Conservation (phyloP, 2,797 vertebrate species). For the Serranus cabrilla region DNA sequence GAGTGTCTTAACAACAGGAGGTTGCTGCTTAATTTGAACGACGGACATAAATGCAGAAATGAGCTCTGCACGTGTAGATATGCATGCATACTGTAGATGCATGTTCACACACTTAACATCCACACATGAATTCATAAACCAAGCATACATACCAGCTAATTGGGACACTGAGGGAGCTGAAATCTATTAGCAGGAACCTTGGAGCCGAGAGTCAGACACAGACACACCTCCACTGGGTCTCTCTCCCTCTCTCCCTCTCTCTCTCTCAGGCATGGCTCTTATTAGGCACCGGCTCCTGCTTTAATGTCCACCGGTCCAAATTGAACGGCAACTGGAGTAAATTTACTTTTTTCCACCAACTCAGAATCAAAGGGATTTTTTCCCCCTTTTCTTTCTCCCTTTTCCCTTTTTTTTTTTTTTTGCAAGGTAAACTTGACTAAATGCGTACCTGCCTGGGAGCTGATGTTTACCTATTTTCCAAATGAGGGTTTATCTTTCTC, state of each 20-base stretch:
- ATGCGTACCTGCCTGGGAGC: constrained; percentile 71
- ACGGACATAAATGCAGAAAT: not conserved
- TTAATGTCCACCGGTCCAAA: constrained; percentile 87
- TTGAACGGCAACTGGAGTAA: constrained; percentile 85
- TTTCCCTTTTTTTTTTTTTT: constrained; percentile 38
- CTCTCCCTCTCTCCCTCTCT: constrained; percentile 45
- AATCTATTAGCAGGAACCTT: constrained; percentile 85
- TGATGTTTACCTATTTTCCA: constrained; percentile 75
- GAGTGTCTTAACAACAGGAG: constrained; percentile 28
- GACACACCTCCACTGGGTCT: constrained; percentile 79
- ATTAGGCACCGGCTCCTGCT: constrained; percentile 87
- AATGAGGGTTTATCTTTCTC: constrained; percentile 61
- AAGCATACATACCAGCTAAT: constrained; percentile 81
- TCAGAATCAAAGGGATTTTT: constrained; percentile 84
- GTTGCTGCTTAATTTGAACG: constrained; percentile 3
- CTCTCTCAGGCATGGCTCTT: constrained; percentile 84
- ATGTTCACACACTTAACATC: constrained; percentile 63
- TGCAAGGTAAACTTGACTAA: constrained; percentile 68
- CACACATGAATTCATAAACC: constrained; percentile 72
- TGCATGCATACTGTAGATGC: constrained; percentile 18
- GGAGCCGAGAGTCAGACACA: constrained; percentile 76
- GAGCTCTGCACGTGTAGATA: not conserved
- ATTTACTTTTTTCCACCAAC: constrained; percentile 83
- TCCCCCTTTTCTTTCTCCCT: constrained; percentile 27
- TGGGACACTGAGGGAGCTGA: constrained; percentile 84